Percentiles rank a stretch among this genome's conserved stretches.
These are phyloP conservation scores for Thysanoteuthis rhombus DNA, from an alignment of 2,888 invertebrate species.

Conservation along the genomic window DNA sequence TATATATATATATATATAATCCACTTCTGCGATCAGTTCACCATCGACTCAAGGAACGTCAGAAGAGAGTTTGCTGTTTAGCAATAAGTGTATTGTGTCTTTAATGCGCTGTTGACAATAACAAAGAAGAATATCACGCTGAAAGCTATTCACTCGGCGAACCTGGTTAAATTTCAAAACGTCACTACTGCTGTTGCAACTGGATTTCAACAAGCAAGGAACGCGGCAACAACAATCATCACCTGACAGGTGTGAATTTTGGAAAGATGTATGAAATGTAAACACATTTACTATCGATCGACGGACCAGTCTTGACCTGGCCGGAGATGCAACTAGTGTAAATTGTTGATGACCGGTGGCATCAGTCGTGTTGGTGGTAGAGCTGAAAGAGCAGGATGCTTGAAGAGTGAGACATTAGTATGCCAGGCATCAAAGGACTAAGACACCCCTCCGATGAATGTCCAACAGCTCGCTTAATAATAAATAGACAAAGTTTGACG, in stretches of 20 bases:
- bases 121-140: background rate
- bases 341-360: background rate
- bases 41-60: background rate
- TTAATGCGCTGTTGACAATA: background rate
- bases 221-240: background rate
- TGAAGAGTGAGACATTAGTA: background rate
- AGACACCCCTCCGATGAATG: background rate
- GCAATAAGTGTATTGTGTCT: background rate
- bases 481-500: background rate
- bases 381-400: background rate
- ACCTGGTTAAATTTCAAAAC: background rate
- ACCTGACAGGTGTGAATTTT: conserved; percentile 12
- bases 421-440: background rate
- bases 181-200: background rate
- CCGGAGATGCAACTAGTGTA: background rate
- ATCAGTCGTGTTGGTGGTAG: background rate
- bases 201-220: background rate
- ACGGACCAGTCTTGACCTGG: background rate
- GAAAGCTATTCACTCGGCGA: background rate
- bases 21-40: too few species aligned
- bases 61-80: background rate
- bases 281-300: background rate
- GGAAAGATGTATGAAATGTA: background rate
- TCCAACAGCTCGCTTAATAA: background rate
- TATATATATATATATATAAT: too few species aligned